Evolutionary conservation across 2,113 vertebrate genomes (phyloP).

Genomic region (Mesitornis unicolor): DNA sequence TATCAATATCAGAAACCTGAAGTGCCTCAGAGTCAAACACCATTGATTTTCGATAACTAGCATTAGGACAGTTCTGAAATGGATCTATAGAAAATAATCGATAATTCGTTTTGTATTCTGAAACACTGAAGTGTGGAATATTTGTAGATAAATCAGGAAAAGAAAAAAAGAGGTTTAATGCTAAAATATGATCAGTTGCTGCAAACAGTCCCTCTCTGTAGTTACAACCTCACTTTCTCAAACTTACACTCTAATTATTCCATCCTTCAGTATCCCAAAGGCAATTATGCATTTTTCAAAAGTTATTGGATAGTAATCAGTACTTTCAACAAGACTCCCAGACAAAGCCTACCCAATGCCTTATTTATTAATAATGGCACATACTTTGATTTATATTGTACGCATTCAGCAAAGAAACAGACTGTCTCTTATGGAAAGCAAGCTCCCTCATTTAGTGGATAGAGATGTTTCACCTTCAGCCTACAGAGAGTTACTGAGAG

Average conservation of each 20-base stretch:
- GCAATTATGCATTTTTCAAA: conserved; percentile 53
- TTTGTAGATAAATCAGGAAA: neutral
- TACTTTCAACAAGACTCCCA: conserved; percentile 57
- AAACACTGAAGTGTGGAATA: neutral
- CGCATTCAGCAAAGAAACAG: conserved; percentile 38
- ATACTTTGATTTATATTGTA: conserved; percentile 74
- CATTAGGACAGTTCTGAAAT: neutral
- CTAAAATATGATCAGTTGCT: neutral
- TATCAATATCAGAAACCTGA: neutral
- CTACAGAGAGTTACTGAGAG: neutral
- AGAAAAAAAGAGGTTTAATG: neutral
- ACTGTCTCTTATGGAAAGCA: neutral
- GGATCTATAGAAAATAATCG: neutral
- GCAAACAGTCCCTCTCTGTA: neutral
- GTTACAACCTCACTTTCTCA: neutral
- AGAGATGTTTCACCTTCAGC: conserved; percentile 40
- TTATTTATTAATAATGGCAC: conserved; percentile 64
- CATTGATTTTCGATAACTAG: neutral
- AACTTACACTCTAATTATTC: conserved; percentile 29
- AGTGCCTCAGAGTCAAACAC: neutral
- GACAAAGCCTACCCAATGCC: conserved; percentile 41
- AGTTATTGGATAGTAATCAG: conserved; percentile 38
- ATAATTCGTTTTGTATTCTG: neutral
- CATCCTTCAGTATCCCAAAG: conserved; percentile 36
- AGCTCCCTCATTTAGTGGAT: conserved; percentile 26